These are phyloP conservation scores for Eucidaris tribuloides DNA, from an alignment of 35 echinoderm and acorn worm genomes.

Conservation along the genomic window DNA sequence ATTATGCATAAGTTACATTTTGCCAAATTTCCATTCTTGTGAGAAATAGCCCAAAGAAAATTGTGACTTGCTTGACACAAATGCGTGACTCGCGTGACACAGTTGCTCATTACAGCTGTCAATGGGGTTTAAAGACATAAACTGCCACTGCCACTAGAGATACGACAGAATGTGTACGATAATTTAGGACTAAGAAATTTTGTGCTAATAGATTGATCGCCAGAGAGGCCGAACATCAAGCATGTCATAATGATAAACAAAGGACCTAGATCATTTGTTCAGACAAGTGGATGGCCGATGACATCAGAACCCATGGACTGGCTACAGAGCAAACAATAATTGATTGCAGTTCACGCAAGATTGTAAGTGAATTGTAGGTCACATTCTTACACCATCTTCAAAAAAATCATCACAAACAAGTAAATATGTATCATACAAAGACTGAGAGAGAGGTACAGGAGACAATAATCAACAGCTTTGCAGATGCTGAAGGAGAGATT, in stretches of 20 bases:
- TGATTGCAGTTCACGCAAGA: not conserved
- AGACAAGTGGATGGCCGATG: conserved; percentile 17
- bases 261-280: not conserved
- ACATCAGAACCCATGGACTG: not conserved
- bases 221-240: conserved; percentile 5
- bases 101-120: no score
- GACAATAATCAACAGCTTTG: not conserved
- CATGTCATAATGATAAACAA: not conserved
- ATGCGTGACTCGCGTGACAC: no score
- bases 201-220: not conserved
- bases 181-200: conserved; percentile 10
- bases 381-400: not conserved
- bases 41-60: no score
- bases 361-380: not conserved
- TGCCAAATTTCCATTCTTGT: no score
- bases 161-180: not conserved
- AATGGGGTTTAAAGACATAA: no score
- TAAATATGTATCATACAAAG: conserved; percentile 7
- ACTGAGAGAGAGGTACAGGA: not conserved
- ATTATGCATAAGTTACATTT: no score
- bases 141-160: not conserved
- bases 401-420: not conserved
- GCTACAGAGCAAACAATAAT: not conserved
- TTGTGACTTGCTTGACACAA: no score
- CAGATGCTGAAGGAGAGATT: not conserved